Evolutionary conservation across 2,797 vertebrate genomes (phyloP).

Genomic region (Sternotherus odoratus): DNA sequence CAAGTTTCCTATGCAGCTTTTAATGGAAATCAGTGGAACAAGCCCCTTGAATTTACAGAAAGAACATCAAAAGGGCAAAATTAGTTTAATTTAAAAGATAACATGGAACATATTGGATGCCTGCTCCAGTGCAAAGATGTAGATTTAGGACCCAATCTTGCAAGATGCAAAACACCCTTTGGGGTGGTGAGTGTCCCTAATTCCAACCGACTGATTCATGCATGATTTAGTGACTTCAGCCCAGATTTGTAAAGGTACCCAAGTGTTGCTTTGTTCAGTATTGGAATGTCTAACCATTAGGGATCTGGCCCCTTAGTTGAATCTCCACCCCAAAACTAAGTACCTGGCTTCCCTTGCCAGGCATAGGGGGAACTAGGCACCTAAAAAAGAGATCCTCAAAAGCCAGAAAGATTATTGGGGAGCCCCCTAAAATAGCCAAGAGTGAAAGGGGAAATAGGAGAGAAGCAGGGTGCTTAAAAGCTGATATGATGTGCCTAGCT

Average conservation of each 20-base stretch:
- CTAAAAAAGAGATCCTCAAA: not conserved
- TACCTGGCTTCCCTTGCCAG: not conserved
- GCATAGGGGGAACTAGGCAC: not conserved
- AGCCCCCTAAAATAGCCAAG: too few species aligned
- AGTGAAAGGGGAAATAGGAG: too few species aligned
- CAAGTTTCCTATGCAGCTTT: not conserved
- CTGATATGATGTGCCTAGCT: too few species aligned
- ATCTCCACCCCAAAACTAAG: not conserved
- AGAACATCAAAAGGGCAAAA: not conserved
- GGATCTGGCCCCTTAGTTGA: not conserved
- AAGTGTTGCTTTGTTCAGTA: not conserved
- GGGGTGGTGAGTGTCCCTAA: fast-evolving
- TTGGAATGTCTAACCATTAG: not conserved
- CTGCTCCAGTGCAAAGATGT: not conserved
- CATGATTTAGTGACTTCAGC: not conserved
- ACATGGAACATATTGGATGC: not conserved
- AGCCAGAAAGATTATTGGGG: too few species aligned
- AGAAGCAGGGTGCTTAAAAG: too few species aligned
- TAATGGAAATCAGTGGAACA: not conserved
- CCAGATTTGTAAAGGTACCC: not conserved
- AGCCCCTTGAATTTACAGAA: not conserved
- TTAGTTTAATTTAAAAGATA: not conserved
- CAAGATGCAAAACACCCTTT: not conserved
- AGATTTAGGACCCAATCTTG: not conserved
- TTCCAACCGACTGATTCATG: not conserved